Evolutionary conservation across 2,113 vertebrate genomes (phyloP), one percentile per base, ranked within the genome.

Genomic region (Origma solitaria): DNA sequence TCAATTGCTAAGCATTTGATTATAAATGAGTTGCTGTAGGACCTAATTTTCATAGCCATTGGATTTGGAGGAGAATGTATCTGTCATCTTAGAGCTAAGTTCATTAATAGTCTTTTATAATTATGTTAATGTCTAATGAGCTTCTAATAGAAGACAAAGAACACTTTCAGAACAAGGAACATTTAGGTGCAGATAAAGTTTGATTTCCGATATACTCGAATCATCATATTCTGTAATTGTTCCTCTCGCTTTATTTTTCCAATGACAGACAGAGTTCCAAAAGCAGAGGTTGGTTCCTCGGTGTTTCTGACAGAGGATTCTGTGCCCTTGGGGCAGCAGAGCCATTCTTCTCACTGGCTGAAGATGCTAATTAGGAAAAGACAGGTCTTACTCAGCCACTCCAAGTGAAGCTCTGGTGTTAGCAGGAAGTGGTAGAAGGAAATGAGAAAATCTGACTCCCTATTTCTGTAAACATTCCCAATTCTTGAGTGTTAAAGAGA

Each of bases 201-300:
- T 0, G 0, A 66, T 19, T 62, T 70, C 19, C 0, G 2, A 2
- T n/a, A 37, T 56, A 31, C 19, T 71, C 0, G 0, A 38, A n/a
- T 50, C 9, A 23, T n/a, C 0, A 1, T 30, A 13, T 54, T 70
- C 47, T 61, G 4, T 53, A 58, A 27, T 33, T 61, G 62, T 53
- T 82, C 25, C 60, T 85, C n/a, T 88, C 71, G 20, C 45, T 85
- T 72, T 57, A 25, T 38, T 60, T 50, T 92, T 88, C 54, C 79
- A 80, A 13, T 81, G 76, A 35, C 31, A 92, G 33, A 25, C 44
- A 53, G 54, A 45, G 73, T 47, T 87, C 25, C 60, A 54, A 77
- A 44, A 42, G 2, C 22, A 24, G 7, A 38, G 24, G 3, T 8
- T 25, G 76, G 42, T 30, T 65, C 60, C 56, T 86, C 56, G 35